Base-by-base conservation (phyloP, 2,888 invertebrate genomes). In the Chromoteleia sp. region DNA sequence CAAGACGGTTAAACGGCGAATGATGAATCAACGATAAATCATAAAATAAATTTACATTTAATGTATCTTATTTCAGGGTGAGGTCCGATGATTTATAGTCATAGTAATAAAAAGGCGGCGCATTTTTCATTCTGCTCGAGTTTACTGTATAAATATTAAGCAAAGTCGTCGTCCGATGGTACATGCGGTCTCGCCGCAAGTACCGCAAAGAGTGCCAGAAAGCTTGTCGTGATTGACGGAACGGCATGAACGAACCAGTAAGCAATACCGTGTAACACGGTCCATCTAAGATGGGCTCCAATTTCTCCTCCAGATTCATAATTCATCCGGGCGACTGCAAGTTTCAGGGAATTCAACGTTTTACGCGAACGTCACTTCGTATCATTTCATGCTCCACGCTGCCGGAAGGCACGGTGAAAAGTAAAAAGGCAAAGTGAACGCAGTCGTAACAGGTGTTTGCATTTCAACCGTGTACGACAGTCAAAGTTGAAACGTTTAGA, bases 211-310 rank as follows among this genome's bases (percentile, higher is more conserved):
- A 65, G 59, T 74, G 83, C 80, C 76, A 67, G 81, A 84, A 83
- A 82, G 74, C 67, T 74, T 48, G 75, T 68, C 65, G 59, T 82
- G 84, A 84, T 81, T 77, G 84, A 84, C 84, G 77, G 76, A 81
- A 76, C 52, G 50, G 63, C 58, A 29, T 50, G 45, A 80, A 59
- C 77, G 58, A 58, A 17, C 33, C 45, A 59, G 74, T 82, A 79
- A 79, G 81, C 73, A 81, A 81, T 74, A 77, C 76, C 45, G 58
- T 68, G 74, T 77, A 74, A 81, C 41, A 73, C 70, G 65, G 77
- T 65, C 77, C 59, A 83, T 83, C 70, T 71, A 59, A 73, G 74
- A 70, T 33, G 77, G 70, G 80, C 70, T 80, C 73, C 80, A 77
- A 68, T 83, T 83, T 83, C 83, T 58, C 74, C 1, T n/a, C 15